A percentile compares a stretch with the other conserved stretches of the same genome.
Evolutionary conservation across 2,888 invertebrate genomes (phyloP).

Genomic region (Poecilus cupreus): DNA sequence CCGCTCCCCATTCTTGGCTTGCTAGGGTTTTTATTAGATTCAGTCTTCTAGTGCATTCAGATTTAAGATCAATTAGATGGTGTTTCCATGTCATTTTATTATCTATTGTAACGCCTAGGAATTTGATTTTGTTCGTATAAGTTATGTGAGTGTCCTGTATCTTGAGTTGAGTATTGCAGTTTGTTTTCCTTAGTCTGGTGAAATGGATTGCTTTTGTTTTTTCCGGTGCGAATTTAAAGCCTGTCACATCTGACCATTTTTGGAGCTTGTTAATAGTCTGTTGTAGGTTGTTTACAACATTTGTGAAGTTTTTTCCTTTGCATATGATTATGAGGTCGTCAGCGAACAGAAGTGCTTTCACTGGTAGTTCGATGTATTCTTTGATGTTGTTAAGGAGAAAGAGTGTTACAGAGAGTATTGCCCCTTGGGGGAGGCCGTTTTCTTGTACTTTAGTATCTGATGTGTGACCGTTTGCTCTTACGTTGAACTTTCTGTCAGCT

Average conservation of each 20-base stretch:
- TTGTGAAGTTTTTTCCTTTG: background rate
- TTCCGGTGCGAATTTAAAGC: slow-evolving; percentile 19
- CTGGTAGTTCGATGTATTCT: background rate
- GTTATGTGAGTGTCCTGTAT: too few relatives aligned
- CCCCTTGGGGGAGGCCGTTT: slow-evolving; percentile 18
- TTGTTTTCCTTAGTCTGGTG: background rate
- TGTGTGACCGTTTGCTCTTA: background rate
- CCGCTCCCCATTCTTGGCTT: slow-evolving; percentile 33
- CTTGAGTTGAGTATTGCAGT: background rate
- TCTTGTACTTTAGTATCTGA: background rate
- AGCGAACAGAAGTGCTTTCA: slow-evolving; percentile 2
- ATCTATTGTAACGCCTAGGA: background rate
- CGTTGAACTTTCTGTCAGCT: background rate
- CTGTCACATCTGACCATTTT: background rate
- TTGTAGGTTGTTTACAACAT: background rate
- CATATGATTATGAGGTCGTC: too few relatives aligned
- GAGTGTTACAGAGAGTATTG: background rate
- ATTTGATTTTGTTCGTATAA: background rate
- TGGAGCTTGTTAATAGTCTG: background rate
- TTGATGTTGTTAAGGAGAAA: background rate
- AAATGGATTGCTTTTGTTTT: slow-evolving; percentile 28
- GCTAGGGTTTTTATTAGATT: slow-evolving; percentile 8
- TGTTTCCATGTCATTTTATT: slow-evolving; percentile 16
- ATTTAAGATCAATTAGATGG: background rate
- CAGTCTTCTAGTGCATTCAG: slow-evolving; percentile 9